Evolutionary conservation across 2,797 vertebrate genomes (phyloP).

Genomic region (Gouania willdenowi): DNA sequence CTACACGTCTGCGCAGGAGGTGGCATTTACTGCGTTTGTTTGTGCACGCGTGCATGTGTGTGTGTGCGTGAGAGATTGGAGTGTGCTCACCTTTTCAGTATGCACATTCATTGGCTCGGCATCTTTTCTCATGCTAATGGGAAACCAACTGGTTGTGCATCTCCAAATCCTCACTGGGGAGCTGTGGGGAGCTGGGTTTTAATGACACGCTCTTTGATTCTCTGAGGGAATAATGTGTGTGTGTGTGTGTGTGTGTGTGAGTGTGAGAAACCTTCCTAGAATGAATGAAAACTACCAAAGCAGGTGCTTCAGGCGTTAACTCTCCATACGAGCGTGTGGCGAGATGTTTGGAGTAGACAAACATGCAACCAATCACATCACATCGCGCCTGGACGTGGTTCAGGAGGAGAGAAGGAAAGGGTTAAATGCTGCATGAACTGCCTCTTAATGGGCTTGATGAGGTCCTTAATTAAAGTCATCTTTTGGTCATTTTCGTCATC

Average conservation of each 20-base stretch:
- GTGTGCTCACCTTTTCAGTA: constrained; percentile 54
- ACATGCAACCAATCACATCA: too few relatives aligned
- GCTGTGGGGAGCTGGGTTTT: constrained; percentile 27
- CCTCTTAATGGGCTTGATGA: too few relatives aligned
- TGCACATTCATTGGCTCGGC: constrained; percentile 40
- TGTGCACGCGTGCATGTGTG: constrained; percentile 2
- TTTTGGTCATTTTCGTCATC: too few relatives aligned
- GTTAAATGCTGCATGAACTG: constrained; percentile 31
- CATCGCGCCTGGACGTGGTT: constrained; percentile 25
- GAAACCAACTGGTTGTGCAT: constrained; percentile 19
- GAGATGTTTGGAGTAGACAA: constrained; percentile 4
- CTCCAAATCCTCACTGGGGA: constrained; percentile 25
- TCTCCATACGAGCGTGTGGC: constrained; percentile 3
- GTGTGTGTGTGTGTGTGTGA: neutral
- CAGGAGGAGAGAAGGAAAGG: neutral
- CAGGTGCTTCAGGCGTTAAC: too few relatives aligned
- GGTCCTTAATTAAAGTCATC: too few relatives aligned
- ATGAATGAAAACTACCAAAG: too few relatives aligned
- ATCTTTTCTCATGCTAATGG: constrained; percentile 56
- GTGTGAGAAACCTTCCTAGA: neutral
- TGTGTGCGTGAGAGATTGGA: constrained; percentile 8
- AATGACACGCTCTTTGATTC: constrained; percentile 19
- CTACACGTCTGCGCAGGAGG: constrained; percentile 49
- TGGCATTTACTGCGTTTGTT: constrained; percentile 45
- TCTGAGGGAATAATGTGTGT: constrained; percentile 33